Base-by-base conservation (phyloP, 1,140 invertebrate genomes). In the Heliconius hewitsoni region DNA sequence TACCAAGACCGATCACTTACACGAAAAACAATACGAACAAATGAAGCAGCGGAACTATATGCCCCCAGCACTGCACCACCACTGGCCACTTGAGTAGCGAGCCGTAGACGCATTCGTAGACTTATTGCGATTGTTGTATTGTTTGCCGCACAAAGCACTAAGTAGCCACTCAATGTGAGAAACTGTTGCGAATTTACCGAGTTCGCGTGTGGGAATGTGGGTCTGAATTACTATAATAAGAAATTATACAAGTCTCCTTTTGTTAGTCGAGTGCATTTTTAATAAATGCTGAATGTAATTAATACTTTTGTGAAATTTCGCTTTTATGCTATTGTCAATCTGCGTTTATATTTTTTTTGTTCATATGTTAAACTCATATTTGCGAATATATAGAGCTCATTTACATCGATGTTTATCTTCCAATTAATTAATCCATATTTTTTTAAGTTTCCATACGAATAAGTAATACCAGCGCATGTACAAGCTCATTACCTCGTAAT, bases 101-200 rank as follows among this genome's bases (percentile, higher is more conserved):
- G 86, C 81, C 86, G 78, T 81, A 89, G 88, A 87, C 85, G 84
- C 87, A 85, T 88, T 85, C 83, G 84, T 82, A 85, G 84, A 84
- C 86, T 90, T 87, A 83, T 82, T 87, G 81, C 85, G 84, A 88
- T 91, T 90, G 89, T 91, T 77, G 76, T 79, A 92, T 94, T 94
- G 91, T 94, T 91, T 80, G 18, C 37, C 71, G 84, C 76, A 93
- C 86, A 93, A 93, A 89, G 90, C 82, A 76, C 34, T 84, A 85
- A 93, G 90, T 92, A 89, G 90, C 90, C 90, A 88, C 93, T 94
- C 82, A 77, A 87, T 90, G 89, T 93, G 91, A 94, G 93, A 94
- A 94, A 94, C 84, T 91, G 88, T 92, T 90, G 86, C 89, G 74
- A 87, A 87, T 90, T 78, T 81, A 79, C 81, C 46, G 73, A 84